These are phyloP conservation scores for Prunella himalayana DNA, from an alignment of 2,113 vertebrate species.

Conservation along the genomic window DNA sequence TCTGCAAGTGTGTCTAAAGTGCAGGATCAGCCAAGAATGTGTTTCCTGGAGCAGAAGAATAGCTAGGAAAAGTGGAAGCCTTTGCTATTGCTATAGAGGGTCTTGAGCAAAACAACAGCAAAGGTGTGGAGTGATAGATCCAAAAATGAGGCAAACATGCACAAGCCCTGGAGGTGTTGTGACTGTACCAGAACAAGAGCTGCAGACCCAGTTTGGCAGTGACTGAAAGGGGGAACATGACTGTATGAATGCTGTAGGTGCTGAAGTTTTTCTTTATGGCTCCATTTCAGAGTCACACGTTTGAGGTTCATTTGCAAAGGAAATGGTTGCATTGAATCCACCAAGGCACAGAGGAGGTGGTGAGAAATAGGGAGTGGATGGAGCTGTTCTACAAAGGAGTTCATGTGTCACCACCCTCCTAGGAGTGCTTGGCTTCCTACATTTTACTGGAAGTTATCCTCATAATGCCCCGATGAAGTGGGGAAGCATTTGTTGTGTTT, in stretches of 20 bases:
- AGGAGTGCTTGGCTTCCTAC: background rate
- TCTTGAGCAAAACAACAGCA: background rate
- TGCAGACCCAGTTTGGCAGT: background rate
- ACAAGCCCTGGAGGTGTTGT: background rate
- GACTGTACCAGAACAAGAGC: background rate
- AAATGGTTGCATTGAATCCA: background rate
- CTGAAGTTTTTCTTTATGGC: background rate
- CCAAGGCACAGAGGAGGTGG: background rate
- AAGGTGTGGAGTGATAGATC: background rate
- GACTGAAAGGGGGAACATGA: background rate
- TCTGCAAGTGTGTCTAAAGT: background rate
- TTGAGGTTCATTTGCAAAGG: background rate
- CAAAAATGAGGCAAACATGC: background rate
- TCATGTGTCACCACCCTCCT: background rate
- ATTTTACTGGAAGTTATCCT: conserved; percentile 28
- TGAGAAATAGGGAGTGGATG: background rate
- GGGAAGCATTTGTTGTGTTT: conserved; percentile 30
- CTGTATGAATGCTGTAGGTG: background rate
- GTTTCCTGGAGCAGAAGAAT: background rate
- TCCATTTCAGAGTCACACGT: background rate
- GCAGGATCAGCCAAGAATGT: background rate
- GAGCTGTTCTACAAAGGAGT: background rate
- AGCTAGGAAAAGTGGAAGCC: background rate
- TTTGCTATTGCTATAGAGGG: background rate
- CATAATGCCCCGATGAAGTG: background rate